phyloP scores from a whole-genome alignment of 2,113 vertebrate genomes.

The Xiphophorus couchianus region DNA sequence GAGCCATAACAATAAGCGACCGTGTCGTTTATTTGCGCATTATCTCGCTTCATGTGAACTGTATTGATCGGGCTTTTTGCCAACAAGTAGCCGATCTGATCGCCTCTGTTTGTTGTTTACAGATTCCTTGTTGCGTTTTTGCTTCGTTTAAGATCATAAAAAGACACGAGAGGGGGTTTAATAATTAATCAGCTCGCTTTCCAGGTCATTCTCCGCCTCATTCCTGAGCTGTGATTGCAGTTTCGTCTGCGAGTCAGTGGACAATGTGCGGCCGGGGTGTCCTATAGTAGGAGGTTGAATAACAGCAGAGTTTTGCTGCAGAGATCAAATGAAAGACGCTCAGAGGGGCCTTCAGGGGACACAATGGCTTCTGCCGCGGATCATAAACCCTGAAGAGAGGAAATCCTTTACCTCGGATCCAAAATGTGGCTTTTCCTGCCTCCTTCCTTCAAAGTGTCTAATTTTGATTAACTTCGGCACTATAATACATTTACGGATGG shows the following conservation, averaged over 20 bases:
- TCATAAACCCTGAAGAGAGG: slow-evolving; percentile 10
- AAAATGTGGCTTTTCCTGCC: slow-evolving; percentile 12
- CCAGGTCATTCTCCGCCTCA: slow-evolving; percentile 8
- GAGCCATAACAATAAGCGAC: neutral
- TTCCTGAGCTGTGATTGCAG: slow-evolving; percentile 18
- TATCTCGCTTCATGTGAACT: neutral
- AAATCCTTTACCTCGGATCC: neutral
- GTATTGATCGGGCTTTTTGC: neutral
- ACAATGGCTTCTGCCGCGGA: slow-evolving; percentile 28
- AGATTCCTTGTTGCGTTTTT: neutral
- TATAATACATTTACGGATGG: neutral
- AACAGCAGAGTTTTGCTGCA: slow-evolving; percentile 49
- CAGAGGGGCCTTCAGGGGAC: slow-evolving; percentile 43
- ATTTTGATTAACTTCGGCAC: no score
- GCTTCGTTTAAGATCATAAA: neutral
- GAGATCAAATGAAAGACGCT: slow-evolving; percentile 67
- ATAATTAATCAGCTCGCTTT: slow-evolving; percentile 1
- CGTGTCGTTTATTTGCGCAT: slow-evolving; percentile 3
- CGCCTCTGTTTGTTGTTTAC: neutral
- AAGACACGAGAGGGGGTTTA: neutral
- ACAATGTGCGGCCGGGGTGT: slow-evolving; percentile 28
- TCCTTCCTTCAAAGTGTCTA: neutral
- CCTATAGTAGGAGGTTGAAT: slow-evolving; percentile 18
- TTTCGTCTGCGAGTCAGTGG: slow-evolving; percentile 14
- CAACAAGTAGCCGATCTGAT: neutral